phyloP scores from a whole-genome alignment of 2,888 invertebrate species.

The Phragmatobia fuliginosa region DNA sequence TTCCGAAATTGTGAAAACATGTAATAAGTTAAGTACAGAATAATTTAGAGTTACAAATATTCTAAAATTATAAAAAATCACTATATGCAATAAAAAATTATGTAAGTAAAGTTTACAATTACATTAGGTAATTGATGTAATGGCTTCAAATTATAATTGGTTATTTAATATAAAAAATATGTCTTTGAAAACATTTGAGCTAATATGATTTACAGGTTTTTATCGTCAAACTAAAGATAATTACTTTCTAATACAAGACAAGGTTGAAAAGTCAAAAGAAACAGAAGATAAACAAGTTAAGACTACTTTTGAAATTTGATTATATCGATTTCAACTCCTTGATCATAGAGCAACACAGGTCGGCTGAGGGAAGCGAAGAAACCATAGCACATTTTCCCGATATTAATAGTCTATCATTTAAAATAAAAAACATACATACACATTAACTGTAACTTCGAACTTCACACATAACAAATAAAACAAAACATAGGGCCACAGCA shows the following conservation, averaged over 20 bases:
- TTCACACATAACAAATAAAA: too few relatives aligned
- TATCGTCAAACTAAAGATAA: not conserved
- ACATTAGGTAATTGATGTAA: conserved; percentile 1
- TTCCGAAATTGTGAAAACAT: too few relatives aligned
- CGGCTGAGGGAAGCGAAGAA: too few relatives aligned
- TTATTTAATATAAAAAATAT: not conserved
- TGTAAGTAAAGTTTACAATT: not conserved
- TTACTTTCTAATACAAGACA: not conserved
- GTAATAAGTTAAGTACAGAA: too few relatives aligned
- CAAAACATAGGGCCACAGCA: too few relatives aligned
- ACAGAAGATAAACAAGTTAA: not conserved
- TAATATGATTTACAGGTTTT: not conserved
- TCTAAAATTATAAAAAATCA: not conserved
- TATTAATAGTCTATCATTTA: too few relatives aligned
- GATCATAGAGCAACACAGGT: too few relatives aligned
- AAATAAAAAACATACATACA: too few relatives aligned
- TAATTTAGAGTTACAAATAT: not conserved
- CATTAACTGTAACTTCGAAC: too few relatives aligned
- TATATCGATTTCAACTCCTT: too few relatives aligned
- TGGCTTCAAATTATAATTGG: not conserved
- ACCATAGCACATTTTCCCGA: too few relatives aligned
- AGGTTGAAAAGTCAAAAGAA: not conserved
- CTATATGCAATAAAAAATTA: not conserved
- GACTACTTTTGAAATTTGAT: not conserved
- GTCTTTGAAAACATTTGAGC: not conserved